These are phyloP conservation scores for Pecten maximus DNA, from an alignment of 2,888 invertebrate genomes.

Conservation along the genomic window DNA sequence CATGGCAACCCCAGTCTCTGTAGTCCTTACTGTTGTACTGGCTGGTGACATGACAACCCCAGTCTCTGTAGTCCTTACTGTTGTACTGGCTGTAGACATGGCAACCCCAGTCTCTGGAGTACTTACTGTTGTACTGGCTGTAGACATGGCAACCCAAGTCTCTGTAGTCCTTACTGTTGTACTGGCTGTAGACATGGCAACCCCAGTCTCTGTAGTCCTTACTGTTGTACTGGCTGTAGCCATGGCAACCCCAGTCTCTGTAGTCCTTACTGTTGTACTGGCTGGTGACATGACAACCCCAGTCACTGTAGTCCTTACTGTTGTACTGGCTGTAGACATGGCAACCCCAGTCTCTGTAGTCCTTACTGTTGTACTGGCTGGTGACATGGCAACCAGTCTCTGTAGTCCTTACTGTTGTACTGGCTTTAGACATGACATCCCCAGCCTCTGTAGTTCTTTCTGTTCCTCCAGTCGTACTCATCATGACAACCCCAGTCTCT, in stretches of 20 bases:
- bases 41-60: not conserved
- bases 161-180: not conserved
- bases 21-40: not conserved
- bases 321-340: slow-evolving; percentile 5
- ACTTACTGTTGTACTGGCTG: too few relatives aligned
- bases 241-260: not conserved
- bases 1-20: not conserved
- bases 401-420: not conserved
- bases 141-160: not conserved
- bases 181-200: not conserved
- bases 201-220: not conserved
- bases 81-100: not conserved
- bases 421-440: not conserved
- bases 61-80: not conserved
- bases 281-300: not conserved
- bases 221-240: too few relatives aligned
- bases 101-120: not conserved
- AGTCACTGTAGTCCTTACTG: not conserved
- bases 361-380: slow-evolving; percentile 18
- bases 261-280: not conserved
- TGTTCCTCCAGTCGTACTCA: too few relatives aligned
- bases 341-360: not conserved
- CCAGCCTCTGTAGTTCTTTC: too few relatives aligned
- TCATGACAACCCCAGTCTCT: too few relatives aligned
- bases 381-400: not conserved